Evolutionary conservation across 2,888 invertebrate genomes (phyloP).

Genomic region (Caenorhabditis sp.): DNA sequence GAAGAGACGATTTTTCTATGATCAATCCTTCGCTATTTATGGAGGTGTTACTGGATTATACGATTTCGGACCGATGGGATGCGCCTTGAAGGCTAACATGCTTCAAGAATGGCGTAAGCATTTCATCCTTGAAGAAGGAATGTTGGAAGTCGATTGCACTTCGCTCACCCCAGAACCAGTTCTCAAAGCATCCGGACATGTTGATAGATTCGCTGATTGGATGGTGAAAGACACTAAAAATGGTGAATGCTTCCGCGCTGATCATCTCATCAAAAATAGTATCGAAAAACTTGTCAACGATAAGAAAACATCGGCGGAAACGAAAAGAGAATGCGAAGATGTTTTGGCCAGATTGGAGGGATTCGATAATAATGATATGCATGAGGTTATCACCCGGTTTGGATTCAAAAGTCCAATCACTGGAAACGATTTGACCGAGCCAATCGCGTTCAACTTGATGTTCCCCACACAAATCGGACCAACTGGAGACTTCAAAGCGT

Average conservation of each 20-base stretch:
- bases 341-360: constrained; percentile 79
- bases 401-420: constrained; percentile 93
- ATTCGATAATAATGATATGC: constrained; percentile 67
- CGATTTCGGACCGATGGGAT: constrained; percentile 99
- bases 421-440: constrained; percentile 90
- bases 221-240: constrained; percentile 97
- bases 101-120: constrained; percentile 87
- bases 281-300: constrained; percentile 74
- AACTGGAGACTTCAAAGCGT: constrained; percentile 86
- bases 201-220: constrained; percentile 96
- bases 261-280: constrained; percentile 88
- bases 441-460: constrained; percentile 98
- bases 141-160: constrained; percentile 98
- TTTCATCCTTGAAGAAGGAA: constrained; percentile 95
- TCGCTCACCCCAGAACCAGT: constrained; percentile 96
- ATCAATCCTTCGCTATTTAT: constrained; percentile 98
- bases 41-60: constrained; percentile 80
- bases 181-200: constrained; percentile 96
- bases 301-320: constrained; percentile 80
- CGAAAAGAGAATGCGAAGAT: constrained; percentile 80
- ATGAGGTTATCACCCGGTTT: constrained; percentile 81
- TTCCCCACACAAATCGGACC: constrained; percentile 98
- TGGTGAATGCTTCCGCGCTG: constrained; percentile 96
- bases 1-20: constrained; percentile 94
- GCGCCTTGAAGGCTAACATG: constrained; percentile 94